phyloP scores from a whole-genome alignment of 1,140 invertebrate species.

The Micrasema minimum region DNA sequence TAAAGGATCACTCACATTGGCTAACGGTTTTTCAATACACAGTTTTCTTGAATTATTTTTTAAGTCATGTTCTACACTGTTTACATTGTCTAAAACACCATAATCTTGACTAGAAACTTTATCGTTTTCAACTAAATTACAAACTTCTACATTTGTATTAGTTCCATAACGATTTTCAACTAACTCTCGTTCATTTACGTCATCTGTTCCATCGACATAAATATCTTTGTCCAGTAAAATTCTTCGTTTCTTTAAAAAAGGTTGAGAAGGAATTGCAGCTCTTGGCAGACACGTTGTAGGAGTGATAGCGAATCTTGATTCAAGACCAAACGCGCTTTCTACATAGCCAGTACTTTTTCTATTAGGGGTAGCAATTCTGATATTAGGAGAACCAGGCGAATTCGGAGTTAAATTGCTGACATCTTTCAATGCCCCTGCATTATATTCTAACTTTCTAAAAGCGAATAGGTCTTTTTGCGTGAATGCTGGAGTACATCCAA shows the following conservation, averaged over 20 bases:
- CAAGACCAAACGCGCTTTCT: conserved; percentile 22
- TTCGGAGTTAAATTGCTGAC: conserved; percentile 52
- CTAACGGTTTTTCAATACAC: conserved; percentile 45
- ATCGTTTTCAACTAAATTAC: conserved; percentile 7
- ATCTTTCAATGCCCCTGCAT: conserved; percentile 45
- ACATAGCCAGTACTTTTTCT: conserved; percentile 17
- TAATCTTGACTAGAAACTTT: conserved; percentile 30
- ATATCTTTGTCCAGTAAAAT: conserved; percentile 43
- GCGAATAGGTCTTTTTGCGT: conserved; percentile 39
- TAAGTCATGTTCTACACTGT: not conserved
- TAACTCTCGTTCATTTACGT: not conserved
- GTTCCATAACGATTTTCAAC: not conserved
- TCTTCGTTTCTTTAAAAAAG: conserved; percentile 40
- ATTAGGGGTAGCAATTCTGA: conserved; percentile 38
- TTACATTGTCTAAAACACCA: conserved; percentile 18
- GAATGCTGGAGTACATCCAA: conserved; percentile 44
- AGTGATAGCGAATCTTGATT: conserved; percentile 27
- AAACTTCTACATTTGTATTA: not conserved
- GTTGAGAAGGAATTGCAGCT: conserved; percentile 21
- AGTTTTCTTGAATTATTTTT: conserved; percentile 7
- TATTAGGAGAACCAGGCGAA: conserved; percentile 7
- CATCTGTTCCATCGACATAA: conserved; percentile 38
- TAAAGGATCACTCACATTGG: not conserved
- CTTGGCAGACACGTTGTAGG: conserved; percentile 37
- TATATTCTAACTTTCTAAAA: conserved; percentile 45